Base-by-base conservation (phyloP, 2,888 invertebrate species). In the Petrolisthes manimaculis region DNA sequence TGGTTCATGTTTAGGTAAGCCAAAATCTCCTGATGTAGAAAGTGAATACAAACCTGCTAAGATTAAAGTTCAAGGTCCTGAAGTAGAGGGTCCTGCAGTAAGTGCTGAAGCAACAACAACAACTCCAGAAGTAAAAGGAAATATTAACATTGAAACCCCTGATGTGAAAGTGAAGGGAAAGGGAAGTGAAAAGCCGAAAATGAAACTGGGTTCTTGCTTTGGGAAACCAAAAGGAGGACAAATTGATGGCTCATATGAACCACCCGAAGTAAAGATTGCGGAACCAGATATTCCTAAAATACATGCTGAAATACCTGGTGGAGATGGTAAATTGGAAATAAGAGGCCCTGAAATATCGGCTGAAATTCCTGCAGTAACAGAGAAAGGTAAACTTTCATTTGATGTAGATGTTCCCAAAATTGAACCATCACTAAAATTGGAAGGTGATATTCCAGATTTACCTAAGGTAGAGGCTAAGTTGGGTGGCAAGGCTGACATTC, bases 1-100 rank as follows among this genome's bases (percentile, higher is more conserved):
- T 37, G 87, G 87, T 14, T 87, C 87, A 24, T 87, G 87, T 55
- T 87, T 87, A 79, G 87, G 87, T 0, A 87, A 87, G 14, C 87
- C 87, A 9, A 87, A 84, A 69, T 9, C 78, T 1, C 79, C 83
- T 24, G n/a, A 83, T 56, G 71, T 56, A 9, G 87, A 83, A 84
- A 71, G 69, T 51, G 83, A 83, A 71, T 87, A 83, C 56, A 83
- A 87, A 18, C 83, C 87, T 71, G 71, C 53, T 0, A 69, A 79
- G 56, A 1, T 83, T 61, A n/a, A 78, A 5, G 78, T 86, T 8
- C 71, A 86, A 61, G 74, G 24, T 54, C 80, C 86, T n/a, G 86
- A 74, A 55, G 61, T 54, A 54, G 78, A 79, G n/a, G 2, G 75
- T 24, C 55, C 18, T 55, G 84, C 9, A 37, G 71, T 8, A 0